Conservation (phyloP, 2,797 vertebrate species). For the Gallinago solitaria region DNA sequence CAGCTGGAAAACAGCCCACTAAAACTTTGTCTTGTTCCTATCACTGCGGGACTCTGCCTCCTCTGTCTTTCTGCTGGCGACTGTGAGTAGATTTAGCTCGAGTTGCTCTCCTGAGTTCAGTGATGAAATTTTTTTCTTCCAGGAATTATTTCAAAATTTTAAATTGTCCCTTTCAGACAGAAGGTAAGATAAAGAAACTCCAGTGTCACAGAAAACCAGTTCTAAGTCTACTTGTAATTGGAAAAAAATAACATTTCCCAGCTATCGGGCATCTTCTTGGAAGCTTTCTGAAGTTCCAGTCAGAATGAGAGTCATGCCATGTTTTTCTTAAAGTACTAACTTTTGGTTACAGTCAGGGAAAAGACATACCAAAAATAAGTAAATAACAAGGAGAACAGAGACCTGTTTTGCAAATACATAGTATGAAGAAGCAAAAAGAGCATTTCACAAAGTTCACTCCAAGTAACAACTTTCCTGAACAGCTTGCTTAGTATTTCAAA, state of each 20-base stretch:
- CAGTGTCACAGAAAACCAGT: background rate
- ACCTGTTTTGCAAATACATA: background rate
- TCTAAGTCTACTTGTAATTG: background rate
- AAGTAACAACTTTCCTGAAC: background rate
- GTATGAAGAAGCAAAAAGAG: background rate
- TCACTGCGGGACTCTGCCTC: accelerated
- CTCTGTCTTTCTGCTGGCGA: background rate
- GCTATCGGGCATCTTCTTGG: background rate
- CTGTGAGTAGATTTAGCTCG: background rate
- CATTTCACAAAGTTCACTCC: background rate
- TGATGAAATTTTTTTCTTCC: background rate
- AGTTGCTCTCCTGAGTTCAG: background rate
- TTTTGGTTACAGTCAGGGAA: background rate
- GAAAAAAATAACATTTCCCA: background rate
- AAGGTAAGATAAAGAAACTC: background rate
- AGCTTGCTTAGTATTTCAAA: background rate
- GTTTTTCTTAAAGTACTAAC: background rate
- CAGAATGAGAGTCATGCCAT: background rate
- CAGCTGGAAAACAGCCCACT: background rate
- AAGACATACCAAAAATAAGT: background rate
- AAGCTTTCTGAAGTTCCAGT: background rate
- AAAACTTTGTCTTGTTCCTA: background rate
- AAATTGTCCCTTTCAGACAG: background rate
- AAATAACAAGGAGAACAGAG: background rate
- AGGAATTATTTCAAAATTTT: background rate